Evolutionary conservation across 1,140 invertebrate species (phyloP).

Genomic region (Apis dorsata): DNA sequence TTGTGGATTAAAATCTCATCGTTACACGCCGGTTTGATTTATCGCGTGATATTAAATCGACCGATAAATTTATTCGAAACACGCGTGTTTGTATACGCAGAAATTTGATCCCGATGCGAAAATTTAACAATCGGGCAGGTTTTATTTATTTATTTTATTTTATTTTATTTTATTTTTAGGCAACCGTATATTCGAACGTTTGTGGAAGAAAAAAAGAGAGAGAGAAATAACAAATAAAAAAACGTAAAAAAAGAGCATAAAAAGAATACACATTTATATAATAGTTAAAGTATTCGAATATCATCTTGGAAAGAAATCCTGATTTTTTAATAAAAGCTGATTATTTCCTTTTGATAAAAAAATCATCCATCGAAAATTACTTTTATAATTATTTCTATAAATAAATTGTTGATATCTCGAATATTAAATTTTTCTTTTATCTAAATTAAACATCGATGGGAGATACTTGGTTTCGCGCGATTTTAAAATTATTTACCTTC

Average conservation of each 20-base stretch:
- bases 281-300: too few species aligned
- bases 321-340: too few species aligned
- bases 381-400: too few species aligned
- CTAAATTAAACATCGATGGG: too few species aligned
- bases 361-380: too few species aligned
- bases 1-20: slow-evolving; percentile 38
- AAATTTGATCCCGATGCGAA: neutral
- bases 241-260: neutral
- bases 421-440: too few species aligned
- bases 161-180: neutral
- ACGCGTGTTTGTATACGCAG: neutral
- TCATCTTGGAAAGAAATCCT: too few species aligned
- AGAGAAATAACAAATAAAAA: neutral
- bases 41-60: slow-evolving; percentile 2
- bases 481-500: too few species aligned
- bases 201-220: neutral
- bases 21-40: neutral
- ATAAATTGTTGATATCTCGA: too few species aligned
- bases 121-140: neutral
- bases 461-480: too few species aligned
- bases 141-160: neutral
- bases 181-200: neutral
- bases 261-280: too few species aligned
- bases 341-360: too few species aligned
- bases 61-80: slow-evolving; percentile 20